These are phyloP conservation scores for Acanthacorydalis orientalis DNA, from an alignment of 2,888 invertebrate genomes.

Conservation along the genomic window DNA sequence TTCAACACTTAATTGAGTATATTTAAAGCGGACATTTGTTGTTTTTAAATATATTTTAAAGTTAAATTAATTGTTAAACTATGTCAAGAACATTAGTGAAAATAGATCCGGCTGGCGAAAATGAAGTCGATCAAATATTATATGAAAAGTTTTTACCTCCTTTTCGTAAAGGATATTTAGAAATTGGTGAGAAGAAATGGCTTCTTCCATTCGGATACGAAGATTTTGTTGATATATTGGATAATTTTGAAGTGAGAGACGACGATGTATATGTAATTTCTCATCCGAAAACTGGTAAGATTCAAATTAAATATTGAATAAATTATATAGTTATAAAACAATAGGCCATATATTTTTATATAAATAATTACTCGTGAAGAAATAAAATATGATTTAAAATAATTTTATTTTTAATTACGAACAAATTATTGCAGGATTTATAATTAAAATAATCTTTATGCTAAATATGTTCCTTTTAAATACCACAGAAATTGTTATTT, in stretches of 20 bases:
- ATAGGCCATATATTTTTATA: too few relatives aligned
- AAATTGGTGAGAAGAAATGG: neutral
- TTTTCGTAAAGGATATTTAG: neutral
- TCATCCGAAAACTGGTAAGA: constrained; percentile 36
- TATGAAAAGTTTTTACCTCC: neutral
- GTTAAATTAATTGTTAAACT: too few relatives aligned
- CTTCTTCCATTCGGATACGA: neutral
- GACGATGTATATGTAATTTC: constrained; percentile 36
- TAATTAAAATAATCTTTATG: too few relatives aligned
- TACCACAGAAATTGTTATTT: too few relatives aligned
- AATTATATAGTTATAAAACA: constrained; percentile 9
- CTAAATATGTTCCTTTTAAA: too few relatives aligned
- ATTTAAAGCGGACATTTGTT: too few relatives aligned
- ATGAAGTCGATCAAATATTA: neutral
- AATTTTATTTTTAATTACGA: too few relatives aligned
- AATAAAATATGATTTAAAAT: too few relatives aligned
- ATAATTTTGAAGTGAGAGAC: constrained; percentile 27
- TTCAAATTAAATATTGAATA: neutral
- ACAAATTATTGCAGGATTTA: too few relatives aligned
- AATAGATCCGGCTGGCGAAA: neutral
- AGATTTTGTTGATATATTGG: constrained; percentile 22
- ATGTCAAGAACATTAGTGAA: neutral
- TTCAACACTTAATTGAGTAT: too few relatives aligned
- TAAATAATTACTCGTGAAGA: too few relatives aligned
- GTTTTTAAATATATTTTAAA: too few relatives aligned